phyloP scores from a whole-genome alignment of 2,888 invertebrate species.

The Cantharis flavilabris region DNA sequence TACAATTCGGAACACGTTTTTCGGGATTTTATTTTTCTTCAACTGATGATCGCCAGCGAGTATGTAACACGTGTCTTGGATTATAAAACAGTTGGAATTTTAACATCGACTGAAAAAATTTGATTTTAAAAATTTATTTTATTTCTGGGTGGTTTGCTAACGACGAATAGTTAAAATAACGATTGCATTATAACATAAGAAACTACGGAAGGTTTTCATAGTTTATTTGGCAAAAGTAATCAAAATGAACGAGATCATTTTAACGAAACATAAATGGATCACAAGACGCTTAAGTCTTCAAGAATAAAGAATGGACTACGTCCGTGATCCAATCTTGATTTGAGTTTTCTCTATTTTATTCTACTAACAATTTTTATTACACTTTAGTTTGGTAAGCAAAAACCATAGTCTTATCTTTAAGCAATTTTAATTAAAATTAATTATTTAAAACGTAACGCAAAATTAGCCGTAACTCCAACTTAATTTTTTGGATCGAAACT shows the following conservation, averaged over 20 bases:
- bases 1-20: background rate
- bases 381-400: background rate
- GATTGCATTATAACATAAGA: background rate
- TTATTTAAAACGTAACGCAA: background rate
- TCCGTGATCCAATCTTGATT: constrained; percentile 2
- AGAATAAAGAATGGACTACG: background rate
- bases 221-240: background rate
- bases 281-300: background rate
- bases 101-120: background rate
- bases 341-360: background rate
- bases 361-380: background rate
- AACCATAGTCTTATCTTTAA: background rate
- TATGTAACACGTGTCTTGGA: background rate
- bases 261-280: constrained; percentile 3
- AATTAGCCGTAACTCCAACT: background rate
- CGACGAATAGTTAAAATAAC: background rate
- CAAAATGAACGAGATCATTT: background rate
- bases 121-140: background rate
- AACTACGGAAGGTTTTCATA: background rate
- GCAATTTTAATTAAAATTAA: background rate
- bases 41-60: background rate
- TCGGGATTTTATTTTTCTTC: background rate
- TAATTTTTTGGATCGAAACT: background rate
- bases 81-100: background rate
- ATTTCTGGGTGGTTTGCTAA: background rate